These are phyloP conservation scores for Peromyscus californicus DNA, from an alignment of 2,113 vertebrate species.

Conservation along the genomic window DNA sequence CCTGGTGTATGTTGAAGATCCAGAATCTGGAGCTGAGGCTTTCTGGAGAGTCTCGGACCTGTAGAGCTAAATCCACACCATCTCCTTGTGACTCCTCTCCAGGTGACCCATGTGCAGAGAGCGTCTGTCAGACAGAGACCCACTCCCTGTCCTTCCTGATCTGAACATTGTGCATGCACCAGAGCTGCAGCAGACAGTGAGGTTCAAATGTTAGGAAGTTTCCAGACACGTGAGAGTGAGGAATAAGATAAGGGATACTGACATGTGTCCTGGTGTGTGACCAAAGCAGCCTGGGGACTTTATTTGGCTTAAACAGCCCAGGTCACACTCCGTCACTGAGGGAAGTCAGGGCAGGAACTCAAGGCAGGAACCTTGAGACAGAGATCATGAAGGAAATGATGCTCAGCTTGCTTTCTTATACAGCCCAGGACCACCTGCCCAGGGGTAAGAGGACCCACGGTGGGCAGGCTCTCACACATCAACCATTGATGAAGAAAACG, in stretches of 20 bases:
- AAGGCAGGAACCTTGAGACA: not conserved
- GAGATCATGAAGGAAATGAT: not conserved
- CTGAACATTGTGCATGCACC: slow-evolving; percentile 69
- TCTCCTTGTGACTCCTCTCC: slow-evolving; percentile 88
- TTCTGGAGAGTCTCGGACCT: slow-evolving; percentile 89
- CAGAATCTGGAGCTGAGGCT: slow-evolving; percentile 94
- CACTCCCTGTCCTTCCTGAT: slow-evolving; percentile 4
- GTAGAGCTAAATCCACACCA: slow-evolving; percentile 87
- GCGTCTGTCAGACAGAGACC: slow-evolving; percentile 74
- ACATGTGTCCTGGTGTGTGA: not conserved
- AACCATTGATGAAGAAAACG: not conserved
- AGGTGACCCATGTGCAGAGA: slow-evolving; percentile 84
- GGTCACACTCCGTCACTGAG: not conserved
- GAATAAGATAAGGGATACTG: not conserved
- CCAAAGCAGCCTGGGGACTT: not conserved
- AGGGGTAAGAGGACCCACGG: not conserved
- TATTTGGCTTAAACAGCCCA: not conserved
- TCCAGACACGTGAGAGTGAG: not conserved
- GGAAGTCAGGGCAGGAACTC: not conserved
- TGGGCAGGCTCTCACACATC: not conserved
- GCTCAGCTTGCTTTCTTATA: not conserved
- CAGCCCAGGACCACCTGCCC: not conserved
- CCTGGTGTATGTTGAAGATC: slow-evolving; percentile 97
- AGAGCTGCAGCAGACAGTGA: slow-evolving; percentile 79
- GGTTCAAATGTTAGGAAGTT: not conserved